Percentiles rank a stretch among this genome's conserved stretches.
Evolutionary conservation across 2,888 invertebrate species (phyloP).

Genomic region (Spilarctia lutea): DNA sequence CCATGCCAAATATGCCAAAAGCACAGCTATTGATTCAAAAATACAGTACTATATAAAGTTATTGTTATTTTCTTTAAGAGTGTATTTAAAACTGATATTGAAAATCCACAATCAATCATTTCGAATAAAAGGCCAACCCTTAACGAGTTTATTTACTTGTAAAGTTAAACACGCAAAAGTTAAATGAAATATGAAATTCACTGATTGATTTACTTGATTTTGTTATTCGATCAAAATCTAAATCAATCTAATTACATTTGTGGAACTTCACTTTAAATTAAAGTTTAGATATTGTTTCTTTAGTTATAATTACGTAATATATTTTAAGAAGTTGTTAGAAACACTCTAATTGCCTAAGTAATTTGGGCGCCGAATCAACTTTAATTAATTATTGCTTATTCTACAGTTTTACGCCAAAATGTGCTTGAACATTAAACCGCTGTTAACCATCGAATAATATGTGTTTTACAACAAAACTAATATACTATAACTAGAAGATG

Average conservation of each 20-base stretch:
- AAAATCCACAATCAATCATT: slow-evolving; percentile 8
- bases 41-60: background rate
- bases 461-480: background rate
- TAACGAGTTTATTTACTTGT: slow-evolving; percentile 26
- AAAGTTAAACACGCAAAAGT: slow-evolving; percentile 32
- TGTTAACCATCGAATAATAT: slow-evolving; percentile 1
- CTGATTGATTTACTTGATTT: slow-evolving; percentile 48
- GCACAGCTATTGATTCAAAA: background rate
- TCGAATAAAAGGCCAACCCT: background rate
- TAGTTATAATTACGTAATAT: slow-evolving; percentile 30
- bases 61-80: background rate
- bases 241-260: slow-evolving; percentile 40
- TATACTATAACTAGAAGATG: background rate
- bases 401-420: background rate
- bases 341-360: slow-evolving; percentile 26
- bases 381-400: background rate
- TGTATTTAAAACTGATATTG: background rate
- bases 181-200: slow-evolving; percentile 39
- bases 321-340: slow-evolving; percentile 33
- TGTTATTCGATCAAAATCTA: slow-evolving; percentile 43
- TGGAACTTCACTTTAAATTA: slow-evolving; percentile 31
- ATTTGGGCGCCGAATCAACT: slow-evolving; percentile 16
- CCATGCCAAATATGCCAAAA: no score
- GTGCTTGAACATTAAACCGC: slow-evolving; percentile 20
- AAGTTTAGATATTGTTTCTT: slow-evolving; percentile 36